These are phyloP conservation scores for Micrasema minimum DNA, from an alignment of 1,140 invertebrate genomes.

Conservation along the genomic window DNA sequence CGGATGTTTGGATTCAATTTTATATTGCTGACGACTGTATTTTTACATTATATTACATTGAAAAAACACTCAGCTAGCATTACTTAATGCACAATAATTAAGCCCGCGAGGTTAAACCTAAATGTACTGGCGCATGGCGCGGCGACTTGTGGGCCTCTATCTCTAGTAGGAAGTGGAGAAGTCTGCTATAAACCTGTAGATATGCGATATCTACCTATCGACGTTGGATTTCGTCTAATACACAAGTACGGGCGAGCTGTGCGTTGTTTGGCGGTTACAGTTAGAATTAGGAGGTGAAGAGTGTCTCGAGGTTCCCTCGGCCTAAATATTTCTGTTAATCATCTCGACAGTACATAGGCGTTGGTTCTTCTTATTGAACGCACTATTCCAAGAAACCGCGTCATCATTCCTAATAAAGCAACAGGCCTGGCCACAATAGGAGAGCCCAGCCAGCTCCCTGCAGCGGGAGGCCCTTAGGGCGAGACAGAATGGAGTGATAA, in stretches of 20 bases:
- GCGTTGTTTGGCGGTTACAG: slow-evolving; percentile 6
- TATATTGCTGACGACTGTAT: too few relatives aligned
- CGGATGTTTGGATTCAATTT: too few relatives aligned
- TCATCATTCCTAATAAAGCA: slow-evolving; percentile 32
- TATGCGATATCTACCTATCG: slow-evolving; percentile 2
- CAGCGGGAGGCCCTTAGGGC: background rate
- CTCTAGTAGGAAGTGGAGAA: too few relatives aligned
- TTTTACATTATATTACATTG: too few relatives aligned
- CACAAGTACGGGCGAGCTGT: too few relatives aligned
- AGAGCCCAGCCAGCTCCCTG: background rate
- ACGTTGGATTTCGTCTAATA: too few relatives aligned
- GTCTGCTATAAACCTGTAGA: too few relatives aligned
- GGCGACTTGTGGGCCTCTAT: too few relatives aligned
- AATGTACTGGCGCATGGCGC: too few relatives aligned
- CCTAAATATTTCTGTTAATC: background rate
- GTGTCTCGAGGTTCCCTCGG: background rate
- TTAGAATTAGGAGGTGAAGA: slow-evolving; percentile 13
- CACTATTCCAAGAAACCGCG: slow-evolving; percentile 29
- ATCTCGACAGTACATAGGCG: slow-evolving; percentile 3
- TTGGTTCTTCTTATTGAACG: slow-evolving; percentile 33
- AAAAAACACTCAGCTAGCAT: too few relatives aligned
- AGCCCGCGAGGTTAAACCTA: too few relatives aligned
- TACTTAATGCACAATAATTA: too few relatives aligned
- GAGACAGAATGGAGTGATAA: background rate
- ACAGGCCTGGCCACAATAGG: slow-evolving; percentile 1